Base-by-base conservation (phyloP, 2,888 invertebrate species). In the Thymelicus lineola region DNA sequence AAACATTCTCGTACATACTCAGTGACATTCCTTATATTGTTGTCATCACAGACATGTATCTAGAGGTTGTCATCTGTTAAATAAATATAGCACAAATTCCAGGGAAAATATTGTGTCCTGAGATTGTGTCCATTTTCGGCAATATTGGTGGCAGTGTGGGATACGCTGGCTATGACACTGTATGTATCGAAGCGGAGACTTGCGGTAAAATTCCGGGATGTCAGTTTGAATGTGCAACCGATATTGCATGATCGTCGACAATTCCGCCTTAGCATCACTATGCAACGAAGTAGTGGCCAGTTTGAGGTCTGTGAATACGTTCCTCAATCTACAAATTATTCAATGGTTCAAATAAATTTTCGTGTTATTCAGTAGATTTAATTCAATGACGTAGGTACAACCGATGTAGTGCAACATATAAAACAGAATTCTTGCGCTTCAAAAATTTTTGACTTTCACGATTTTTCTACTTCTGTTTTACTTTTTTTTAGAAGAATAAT, bases 91-190 rank as follows among this genome's bases (percentile, higher is more conserved):
- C 6, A 1, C 20, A 38, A 38, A 38, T 38, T 38, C 38, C 38
- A 94, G 96, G 95, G 1, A 94, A 96, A 73, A 95, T 94, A 58
- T 81, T 96, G 10, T 96, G 96, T 75, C 98, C 98, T n/a, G n/a
- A n/a, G n/a, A n/a, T n/a, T n/a, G n/a, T 96, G 96, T 75, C 98
- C 98, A 0, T 97, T 97, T n/a, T 96, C 97, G 0, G 96, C 96
- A 42, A 96, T 96, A 73, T 87, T 98, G 76, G 86, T 94, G 28
- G 87, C 95, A 4, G 96, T 95, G 3, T 97, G 97, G 97, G 96
- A 96, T 78, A 96, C 96, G 0, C 81, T 96, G 7, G 95, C 95
- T 0, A 91, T 95, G 82, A 90, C 95, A 80, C 15, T 80, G 28
- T 95, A 94, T 0, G 88, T 93, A 36, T 81, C 94, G 2, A 84